Evolutionary conservation across 2,797 vertebrate species (phyloP).

Genomic region (Cephalopachus bancanus): DNA sequence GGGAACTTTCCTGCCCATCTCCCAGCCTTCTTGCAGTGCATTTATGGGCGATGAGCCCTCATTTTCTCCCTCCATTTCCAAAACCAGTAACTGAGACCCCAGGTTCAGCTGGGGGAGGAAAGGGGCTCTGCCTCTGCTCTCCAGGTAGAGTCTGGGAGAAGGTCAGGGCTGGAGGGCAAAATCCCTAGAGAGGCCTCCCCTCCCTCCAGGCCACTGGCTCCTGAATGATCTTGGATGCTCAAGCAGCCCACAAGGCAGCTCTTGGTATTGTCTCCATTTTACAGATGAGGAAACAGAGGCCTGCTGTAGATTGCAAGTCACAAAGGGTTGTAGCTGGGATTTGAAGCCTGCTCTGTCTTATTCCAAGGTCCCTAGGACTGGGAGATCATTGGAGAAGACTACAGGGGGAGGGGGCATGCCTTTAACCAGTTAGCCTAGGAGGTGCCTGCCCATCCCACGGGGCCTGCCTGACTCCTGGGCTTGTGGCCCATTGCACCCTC

Average conservation of each 20-base stretch:
- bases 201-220: not conserved
- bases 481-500: not conserved
- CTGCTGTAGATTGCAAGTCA: not conserved
- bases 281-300: not conserved
- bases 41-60: not conserved
- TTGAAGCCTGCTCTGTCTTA: not conserved
- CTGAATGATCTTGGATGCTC: not conserved
- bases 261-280: not conserved
- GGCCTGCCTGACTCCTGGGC: not conserved
- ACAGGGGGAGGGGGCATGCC: accelerated
- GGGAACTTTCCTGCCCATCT: not conserved
- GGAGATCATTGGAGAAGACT: not conserved
- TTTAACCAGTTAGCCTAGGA: not conserved
- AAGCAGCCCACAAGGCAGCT: accelerated
- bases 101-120: not conserved
- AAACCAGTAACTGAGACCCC: not conserved
- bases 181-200: not conserved
- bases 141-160: not conserved
- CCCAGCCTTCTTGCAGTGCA: not conserved
- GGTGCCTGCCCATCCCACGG: not conserved
- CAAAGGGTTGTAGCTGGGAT: not conserved
- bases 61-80: not conserved
- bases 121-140: not conserved
- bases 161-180: not conserved
- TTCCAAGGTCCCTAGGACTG: not conserved